phyloP scores from a whole-genome alignment of 2,888 invertebrate genomes.

The Leptinotarsa juncta region DNA sequence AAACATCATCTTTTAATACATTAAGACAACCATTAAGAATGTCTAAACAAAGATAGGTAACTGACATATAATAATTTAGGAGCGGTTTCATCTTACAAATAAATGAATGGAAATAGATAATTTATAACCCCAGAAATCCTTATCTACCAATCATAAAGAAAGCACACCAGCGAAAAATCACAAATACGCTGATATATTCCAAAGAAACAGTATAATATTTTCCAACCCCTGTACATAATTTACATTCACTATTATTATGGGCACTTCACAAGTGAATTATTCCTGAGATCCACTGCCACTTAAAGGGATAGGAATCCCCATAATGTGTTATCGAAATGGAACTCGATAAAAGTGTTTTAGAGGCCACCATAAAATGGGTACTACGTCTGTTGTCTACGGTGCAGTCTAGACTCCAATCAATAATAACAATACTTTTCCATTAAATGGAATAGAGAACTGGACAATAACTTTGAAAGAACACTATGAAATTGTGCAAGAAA shows the following conservation, averaged over 20 bases:
- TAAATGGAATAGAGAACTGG: slow-evolving; percentile 18
- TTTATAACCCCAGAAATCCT: no score
- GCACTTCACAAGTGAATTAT: neutral
- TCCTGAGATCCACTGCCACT: neutral
- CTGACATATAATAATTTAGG: no score
- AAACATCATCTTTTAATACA: no score
- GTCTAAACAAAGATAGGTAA: no score
- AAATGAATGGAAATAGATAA: no score
- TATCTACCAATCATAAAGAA: no score
- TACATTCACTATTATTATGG: neutral
- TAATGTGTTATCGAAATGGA: slow-evolving; percentile 18
- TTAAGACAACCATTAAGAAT: no score
- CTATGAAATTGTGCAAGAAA: neutral
- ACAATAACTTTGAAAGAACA: neutral
- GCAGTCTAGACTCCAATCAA: slow-evolving; percentile 41
- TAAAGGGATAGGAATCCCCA: neutral
- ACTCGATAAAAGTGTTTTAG: slow-evolving; percentile 27
- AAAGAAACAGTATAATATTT: no score
- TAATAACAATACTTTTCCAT: slow-evolving; percentile 44
- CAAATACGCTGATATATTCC: no score
- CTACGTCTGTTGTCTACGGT: slow-evolving; percentile 17
- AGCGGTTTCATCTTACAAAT: no score
- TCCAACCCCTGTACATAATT: neutral
- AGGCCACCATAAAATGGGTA: slow-evolving; percentile 17
- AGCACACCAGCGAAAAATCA: no score